Evolutionary conservation across 2,797 vertebrate genomes (phyloP), one percentile per base, ranked within the genome.

Genomic region (Oryzias sinensis): DNA sequence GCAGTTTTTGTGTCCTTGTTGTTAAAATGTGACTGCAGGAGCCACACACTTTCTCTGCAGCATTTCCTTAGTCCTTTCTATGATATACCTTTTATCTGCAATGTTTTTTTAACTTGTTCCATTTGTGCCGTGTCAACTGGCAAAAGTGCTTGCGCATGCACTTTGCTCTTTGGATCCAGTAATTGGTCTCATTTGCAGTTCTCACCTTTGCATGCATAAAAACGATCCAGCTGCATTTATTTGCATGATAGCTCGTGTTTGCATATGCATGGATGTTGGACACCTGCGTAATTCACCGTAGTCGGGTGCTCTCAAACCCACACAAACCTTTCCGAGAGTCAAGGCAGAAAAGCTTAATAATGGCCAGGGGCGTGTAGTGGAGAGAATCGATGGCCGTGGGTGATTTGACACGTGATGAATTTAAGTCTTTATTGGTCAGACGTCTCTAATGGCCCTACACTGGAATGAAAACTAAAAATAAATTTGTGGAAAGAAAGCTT

Each of bases 401-500:
- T 55, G 76, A 41, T 45, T 74, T 71, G 73, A 76, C 44, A 64
- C 48, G 65, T 84, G 88, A 89, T 85, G 75, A 86, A 89, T 88
- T 80, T 79, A 77, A 69, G 80, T 86, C 82, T 86, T 90, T 86
- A 86, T 86, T 70, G 67, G 77, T 76, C 61, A 64, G 82, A 84
- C 63, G 53, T 82, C 82, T 87, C 65, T 83, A 86, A 88, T 81
- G 82, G 84, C 62, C 76, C 59, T 53, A 72, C 72, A 67, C 66
- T 68, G 73, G 66, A 79, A 86, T 81, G 79, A 81, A 75, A 86
- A 84, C 85, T 81, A 87, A 73, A 88, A 85, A 90, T 84, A 77
- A 82, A 90, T 89, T 71, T 85, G 72, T 73, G 65, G 72, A 76
- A 72, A 74, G 75, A 87, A 87, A 81, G 66, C 51, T 59, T 47